Evolutionary conservation across 2,888 invertebrate species (phyloP).

Genomic region (Muschampia plurimacula): DNA sequence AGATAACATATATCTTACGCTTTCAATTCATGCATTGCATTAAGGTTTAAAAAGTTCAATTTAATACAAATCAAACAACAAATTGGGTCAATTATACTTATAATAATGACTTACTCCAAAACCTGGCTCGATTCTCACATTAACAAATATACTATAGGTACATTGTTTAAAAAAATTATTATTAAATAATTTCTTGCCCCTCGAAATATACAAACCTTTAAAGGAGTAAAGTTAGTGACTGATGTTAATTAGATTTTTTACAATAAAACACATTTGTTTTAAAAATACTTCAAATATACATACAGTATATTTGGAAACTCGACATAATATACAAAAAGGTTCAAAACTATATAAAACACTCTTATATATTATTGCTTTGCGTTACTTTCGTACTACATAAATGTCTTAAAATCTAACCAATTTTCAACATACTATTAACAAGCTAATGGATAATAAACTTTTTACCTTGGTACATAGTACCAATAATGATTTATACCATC

Average conservation of each 20-base stretch:
- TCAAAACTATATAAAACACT: conserved; percentile 18
- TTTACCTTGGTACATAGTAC: conserved; percentile 68
- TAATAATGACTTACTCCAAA: conserved; percentile 63
- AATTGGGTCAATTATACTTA: conserved; percentile 67
- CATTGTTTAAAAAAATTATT: conserved; percentile 7
- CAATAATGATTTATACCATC: conserved; percentile 62
- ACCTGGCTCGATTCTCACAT: conserved; percentile 68
- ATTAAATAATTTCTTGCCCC: background rate
- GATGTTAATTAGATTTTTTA: background rate
- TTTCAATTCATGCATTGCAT: conserved; percentile 84
- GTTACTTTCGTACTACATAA: conserved; percentile 10
- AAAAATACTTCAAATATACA: background rate
- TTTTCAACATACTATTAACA: conserved; percentile 18
- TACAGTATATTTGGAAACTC: conserved; percentile 35
- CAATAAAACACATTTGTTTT: background rate
- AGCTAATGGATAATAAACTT: conserved; percentile 46
- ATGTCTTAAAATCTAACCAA: conserved; percentile 14
- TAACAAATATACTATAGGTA: conserved; percentile 54
- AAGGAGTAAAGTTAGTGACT: background rate
- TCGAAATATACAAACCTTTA: background rate
- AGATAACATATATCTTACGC: conserved; percentile 84
- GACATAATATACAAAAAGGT: background rate
- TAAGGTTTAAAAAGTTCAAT: conserved; percentile 81
- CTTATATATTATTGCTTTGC: conserved; percentile 13
- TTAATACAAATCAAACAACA: conserved; percentile 84